phyloP scores from a whole-genome alignment of 2,888 invertebrate genomes.

The Monochamus alternatus region DNA sequence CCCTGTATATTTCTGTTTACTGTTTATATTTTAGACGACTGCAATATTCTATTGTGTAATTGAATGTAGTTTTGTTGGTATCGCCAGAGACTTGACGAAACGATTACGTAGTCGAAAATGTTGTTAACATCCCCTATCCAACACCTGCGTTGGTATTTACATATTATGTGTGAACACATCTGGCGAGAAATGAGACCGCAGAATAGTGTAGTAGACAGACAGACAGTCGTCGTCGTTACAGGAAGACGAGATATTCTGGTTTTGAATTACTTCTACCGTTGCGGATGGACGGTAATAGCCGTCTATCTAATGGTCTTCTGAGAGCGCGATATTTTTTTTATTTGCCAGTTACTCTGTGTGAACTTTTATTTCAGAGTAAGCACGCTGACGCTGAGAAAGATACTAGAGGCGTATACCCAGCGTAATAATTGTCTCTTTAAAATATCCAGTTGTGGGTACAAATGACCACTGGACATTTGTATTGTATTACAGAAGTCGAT shows the following conservation, averaged over 20 bases:
- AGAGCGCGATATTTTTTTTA: constrained; percentile 11
- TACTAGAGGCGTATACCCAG: not conserved
- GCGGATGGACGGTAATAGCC: constrained; percentile 23
- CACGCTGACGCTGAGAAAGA: not conserved
- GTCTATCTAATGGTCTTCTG: constrained; percentile 29
- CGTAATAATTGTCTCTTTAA: not conserved
- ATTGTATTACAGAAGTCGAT: too few relatives aligned
- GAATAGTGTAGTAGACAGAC: constrained; percentile 5
- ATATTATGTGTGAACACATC: not conserved
- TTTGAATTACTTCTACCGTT: constrained; percentile 39
- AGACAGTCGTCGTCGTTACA: constrained; percentile 24
- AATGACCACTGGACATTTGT: not conserved
- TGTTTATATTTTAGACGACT: too few relatives aligned
- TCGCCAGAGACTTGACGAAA: too few relatives aligned
- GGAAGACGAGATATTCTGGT: constrained; percentile 39
- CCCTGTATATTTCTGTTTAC: too few relatives aligned
- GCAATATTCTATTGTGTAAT: too few relatives aligned
- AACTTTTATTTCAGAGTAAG: not conserved
- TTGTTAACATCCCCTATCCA: too few relatives aligned
- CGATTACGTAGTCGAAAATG: too few relatives aligned
- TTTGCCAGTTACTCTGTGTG: constrained; percentile 3
- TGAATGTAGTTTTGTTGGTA: too few relatives aligned
- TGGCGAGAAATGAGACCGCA: not conserved
- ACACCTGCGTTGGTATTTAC: too few relatives aligned
- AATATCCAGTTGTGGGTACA: not conserved